Conservation (phyloP, 2,797 vertebrate species). For the Sarcoramphus papa region DNA sequence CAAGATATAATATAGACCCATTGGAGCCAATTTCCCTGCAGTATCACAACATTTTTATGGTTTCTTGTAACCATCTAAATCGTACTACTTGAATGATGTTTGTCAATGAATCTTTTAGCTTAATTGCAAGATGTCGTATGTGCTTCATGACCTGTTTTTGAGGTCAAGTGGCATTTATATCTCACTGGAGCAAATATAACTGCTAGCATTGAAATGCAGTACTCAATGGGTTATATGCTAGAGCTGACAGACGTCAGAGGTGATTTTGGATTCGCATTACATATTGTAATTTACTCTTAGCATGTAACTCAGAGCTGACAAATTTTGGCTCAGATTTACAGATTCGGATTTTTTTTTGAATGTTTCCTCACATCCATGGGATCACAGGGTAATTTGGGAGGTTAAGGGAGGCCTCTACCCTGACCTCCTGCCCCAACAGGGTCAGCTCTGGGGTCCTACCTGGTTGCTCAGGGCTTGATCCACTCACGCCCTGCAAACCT, state of each 20-base stretch:
- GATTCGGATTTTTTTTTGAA: neutral
- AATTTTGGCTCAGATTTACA: neutral
- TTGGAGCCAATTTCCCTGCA: constrained; percentile 45
- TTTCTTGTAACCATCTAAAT: constrained; percentile 57
- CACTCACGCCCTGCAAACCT: fast-evolving
- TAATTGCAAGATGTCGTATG: constrained; percentile 33
- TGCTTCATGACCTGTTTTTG: constrained; percentile 1
- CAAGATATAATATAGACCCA: constrained; percentile 20
- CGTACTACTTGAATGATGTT: neutral
- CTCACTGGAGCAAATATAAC: constrained; percentile 7
- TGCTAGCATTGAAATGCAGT: neutral
- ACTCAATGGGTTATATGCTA: neutral
- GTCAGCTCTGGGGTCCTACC: neutral
- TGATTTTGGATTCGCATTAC: neutral
- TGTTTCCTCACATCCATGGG: neutral
- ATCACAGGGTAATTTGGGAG: neutral
- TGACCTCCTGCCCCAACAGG: neutral
- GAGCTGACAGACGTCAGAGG: neutral
- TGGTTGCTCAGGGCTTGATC: neutral
- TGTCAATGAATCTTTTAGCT: constrained; percentile 50
- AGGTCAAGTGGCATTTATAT: constrained; percentile 38
- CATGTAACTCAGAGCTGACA: neutral
- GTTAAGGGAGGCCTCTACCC: neutral
- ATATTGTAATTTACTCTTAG: neutral
- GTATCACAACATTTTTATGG: constrained; percentile 37